Base-by-base conservation (phyloP, 2,888 invertebrate genomes). In the Synanthedon tipuliformis region DNA sequence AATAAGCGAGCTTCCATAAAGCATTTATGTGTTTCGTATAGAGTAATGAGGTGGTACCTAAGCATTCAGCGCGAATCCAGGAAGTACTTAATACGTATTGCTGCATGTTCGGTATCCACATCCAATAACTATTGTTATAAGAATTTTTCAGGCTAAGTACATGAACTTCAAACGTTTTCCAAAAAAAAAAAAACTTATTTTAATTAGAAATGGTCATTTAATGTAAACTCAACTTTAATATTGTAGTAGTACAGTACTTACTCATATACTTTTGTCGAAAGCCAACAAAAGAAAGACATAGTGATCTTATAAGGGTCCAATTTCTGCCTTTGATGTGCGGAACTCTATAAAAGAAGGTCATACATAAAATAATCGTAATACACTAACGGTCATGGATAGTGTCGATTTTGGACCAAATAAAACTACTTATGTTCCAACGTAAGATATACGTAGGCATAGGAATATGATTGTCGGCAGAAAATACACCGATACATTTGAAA, bases 371-470 rank as follows among this genome's bases (percentile, higher is more conserved):
- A 75, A 78, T 75, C 68, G 66, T 74, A 76, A 77, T 76, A 78
- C 70, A 71, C 63, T 76, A 80, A 78, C 76, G 77, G 74, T 72
- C 66, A 66, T 65, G 71, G 68, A 73, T 70, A 75, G 72, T 68
- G 71, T 66, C 71, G 70, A 71, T 76, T 75, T 75, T 50, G 61
- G 64, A 66, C 64, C 61, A 65, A 74, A 75, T 71, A 71, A 73
- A 68, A 67, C 65, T 70, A 73, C 65, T 67, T 65, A 65, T 34
- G 23, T 66, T 66, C 56, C 67, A 61, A 62, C 59, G 62, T 61
- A 54, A 55, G 58, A 58, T 45, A 45, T 45, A 23, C 23, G 23
- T 23, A 23, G n/a, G n/a, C 23, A 23, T 5, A 23, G 23, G 23
- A 5, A 23, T 23, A 15, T 45, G 15, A 45, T 45, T 53, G 53